Conservation (phyloP, 2,888 invertebrate genomes). For the Sinopyrophorus schimmeli region DNA sequence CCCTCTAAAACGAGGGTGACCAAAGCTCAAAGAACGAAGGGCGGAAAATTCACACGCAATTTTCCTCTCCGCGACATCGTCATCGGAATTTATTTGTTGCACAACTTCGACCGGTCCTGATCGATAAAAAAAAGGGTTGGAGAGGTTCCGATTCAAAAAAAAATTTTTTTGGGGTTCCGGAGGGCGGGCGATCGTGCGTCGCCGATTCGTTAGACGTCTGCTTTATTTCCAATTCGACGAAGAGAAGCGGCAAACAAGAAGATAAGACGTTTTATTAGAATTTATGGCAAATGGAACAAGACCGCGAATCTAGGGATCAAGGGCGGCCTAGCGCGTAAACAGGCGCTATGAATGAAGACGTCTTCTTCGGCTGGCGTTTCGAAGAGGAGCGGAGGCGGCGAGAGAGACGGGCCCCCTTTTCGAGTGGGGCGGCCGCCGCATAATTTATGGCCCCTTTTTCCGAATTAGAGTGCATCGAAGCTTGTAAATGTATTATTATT, state of each 20-base stretch:
- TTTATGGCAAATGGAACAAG: slow-evolving; percentile 48
- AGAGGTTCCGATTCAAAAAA: too few species aligned
- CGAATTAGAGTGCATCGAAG: slow-evolving; percentile 52
- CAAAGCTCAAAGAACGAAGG: too few species aligned
- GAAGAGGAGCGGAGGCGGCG: slow-evolving; percentile 26
- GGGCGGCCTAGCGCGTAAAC: slow-evolving; percentile 43
- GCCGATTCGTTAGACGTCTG: slow-evolving; percentile 41
- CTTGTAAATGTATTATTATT: slow-evolving; percentile 53
- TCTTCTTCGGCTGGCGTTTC: slow-evolving; percentile 36
- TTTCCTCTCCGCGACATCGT: too few species aligned
- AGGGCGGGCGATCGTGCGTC: too few species aligned
- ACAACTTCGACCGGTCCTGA: too few species aligned
- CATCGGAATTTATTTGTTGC: too few species aligned
- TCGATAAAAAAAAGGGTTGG: too few species aligned
- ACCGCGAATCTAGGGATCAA: slow-evolving; percentile 43
- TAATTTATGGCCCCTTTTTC: slow-evolving; percentile 50
- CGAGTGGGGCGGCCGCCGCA: slow-evolving; percentile 27
- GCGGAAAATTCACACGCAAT: too few species aligned
- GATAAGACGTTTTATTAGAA: slow-evolving; percentile 48
- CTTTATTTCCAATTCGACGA: slow-evolving; percentile 39
- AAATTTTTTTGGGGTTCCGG: too few species aligned
- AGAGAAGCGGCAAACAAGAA: slow-evolving; percentile 37
- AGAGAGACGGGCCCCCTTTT: slow-evolving; percentile 32
- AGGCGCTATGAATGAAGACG: slow-evolving; percentile 48
- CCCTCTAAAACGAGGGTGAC: slow-evolving; percentile 1